Conservation (phyloP, 2,888 invertebrate species). For the Trimorus sp. region DNA sequence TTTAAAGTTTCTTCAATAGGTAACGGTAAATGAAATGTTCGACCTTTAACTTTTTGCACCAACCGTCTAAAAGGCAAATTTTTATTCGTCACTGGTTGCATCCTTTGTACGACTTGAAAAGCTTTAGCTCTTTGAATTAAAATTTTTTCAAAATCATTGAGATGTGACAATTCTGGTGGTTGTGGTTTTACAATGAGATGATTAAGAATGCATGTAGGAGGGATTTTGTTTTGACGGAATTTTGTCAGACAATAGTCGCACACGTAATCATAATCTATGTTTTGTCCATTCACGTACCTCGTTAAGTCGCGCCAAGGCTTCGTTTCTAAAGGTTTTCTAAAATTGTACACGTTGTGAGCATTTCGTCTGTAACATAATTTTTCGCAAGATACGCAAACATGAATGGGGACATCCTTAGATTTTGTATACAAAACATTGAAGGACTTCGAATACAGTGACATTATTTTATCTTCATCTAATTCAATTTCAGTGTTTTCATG, state of each 20-base stretch:
- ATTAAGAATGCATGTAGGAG: conserved; percentile 65
- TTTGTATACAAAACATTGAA: conserved; percentile 59
- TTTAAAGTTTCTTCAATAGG: conserved; percentile 68
- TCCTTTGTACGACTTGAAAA: conserved; percentile 64
- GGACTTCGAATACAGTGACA: conserved; percentile 35
- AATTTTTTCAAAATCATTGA: conserved; percentile 21
- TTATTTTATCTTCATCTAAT: conserved; percentile 60
- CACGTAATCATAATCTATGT: conserved; percentile 38
- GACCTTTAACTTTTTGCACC: background rate
- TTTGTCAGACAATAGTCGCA: conserved; percentile 1
- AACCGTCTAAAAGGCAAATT: conserved; percentile 1
- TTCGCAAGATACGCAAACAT: conserved; percentile 11
- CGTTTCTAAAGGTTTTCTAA: conserved; percentile 42
- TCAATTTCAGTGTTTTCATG: conserved; percentile 38
- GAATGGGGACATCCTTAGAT: conserved; percentile 58
- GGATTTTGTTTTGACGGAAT: conserved; percentile 34
- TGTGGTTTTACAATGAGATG: background rate
- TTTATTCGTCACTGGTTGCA: conserved; percentile 64
- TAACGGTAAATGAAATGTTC: background rate
- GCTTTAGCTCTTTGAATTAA: too few relatives aligned
- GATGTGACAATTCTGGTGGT: background rate
- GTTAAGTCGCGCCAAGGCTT: conserved; percentile 1
- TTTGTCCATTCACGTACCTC: background rate
- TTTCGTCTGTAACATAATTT: conserved; percentile 62
- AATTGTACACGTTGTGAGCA: conserved; percentile 17